A percentile compares a stretch with the other conserved stretches of the same genome.
Conservation (phyloP, 2,113 vertebrate species). For the Lepidothrix coronata region DNA sequence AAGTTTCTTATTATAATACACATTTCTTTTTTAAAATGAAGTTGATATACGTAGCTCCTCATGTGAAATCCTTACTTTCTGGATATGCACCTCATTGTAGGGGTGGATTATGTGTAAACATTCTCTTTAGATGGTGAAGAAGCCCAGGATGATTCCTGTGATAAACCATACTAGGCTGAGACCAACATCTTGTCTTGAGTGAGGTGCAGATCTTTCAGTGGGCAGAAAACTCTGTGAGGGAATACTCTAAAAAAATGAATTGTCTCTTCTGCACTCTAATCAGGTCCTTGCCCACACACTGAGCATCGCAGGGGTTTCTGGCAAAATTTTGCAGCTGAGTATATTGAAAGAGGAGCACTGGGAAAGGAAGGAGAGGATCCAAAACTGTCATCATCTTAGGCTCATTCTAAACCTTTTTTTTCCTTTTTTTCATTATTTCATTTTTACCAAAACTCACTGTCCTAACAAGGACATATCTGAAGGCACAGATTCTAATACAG, state of each 20-base stretch:
- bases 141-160: neutral
- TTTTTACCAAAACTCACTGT: neutral
- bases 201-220: conserved; percentile 6
- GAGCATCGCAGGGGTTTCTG: neutral
- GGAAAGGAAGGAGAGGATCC: neutral
- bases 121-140: neutral
- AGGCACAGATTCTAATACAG: neutral
- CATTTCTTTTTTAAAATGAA: neutral
- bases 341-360: neutral
- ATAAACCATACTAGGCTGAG: neutral
- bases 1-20: neutral
- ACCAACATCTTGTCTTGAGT: neutral
- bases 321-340: neutral
- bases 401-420: neutral
- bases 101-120: neutral
- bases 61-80: neutral
- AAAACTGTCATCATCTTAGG: neutral
- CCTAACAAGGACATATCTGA: neutral
- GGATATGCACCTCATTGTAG: neutral
- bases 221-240: neutral
- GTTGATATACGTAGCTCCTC: neutral
- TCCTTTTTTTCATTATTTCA: neutral
- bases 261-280: neutral
- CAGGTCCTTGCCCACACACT: neutral
- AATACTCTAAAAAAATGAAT: neutral